Evolutionary conservation across 1,140 invertebrate genomes (phyloP), one percentile per base, ranked within the genome.

Genomic region (Cepaea nemoralis): DNA sequence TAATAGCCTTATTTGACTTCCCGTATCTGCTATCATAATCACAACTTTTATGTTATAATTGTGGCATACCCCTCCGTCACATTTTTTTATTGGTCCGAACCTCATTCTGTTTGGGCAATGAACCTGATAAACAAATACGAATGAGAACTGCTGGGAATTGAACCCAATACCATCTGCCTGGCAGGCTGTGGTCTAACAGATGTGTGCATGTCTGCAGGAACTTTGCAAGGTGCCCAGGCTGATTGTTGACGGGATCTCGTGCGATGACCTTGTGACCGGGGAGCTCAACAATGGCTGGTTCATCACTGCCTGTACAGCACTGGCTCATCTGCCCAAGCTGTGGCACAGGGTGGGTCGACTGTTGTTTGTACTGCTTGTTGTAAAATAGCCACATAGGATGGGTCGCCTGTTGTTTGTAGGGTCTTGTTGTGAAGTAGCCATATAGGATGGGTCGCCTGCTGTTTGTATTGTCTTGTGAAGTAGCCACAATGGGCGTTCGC

Each of bases 231-330:
- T 92, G 45, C 93, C 93, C 24, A 88, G 88, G 35, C 86, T 93
- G 37, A 90, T 93, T 71, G 93, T 93, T 40, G 93, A 93, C 77
- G 93, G 93, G 12, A 92, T 91, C 10, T 92, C 90, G 81, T 90
- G 91, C 31, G 92, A 92, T 82, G 93, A 94, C 88, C 92, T 94
- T 6, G 91, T 91, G 69, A 93, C 94, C 85, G 94, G 94, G 24
- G 92, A 92, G 83, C 81, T 93, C 0, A 93, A 93, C 33, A 94
- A 94, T 87, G 92, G 92, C 77, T 94, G 93, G 93, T 94, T 94
- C 87, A 93, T 94, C 35, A 93, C 93, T 22, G 93, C 94, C 22
- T 93, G 93, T 83, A 91, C 92, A 24, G 93, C 92, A 81, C 83
- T 90, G 0, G 83, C 86, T 10, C 75, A 83, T 35, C 85, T 87